Base-by-base conservation (phyloP, 2,797 vertebrate genomes). In the Urophycis tenuis region DNA sequence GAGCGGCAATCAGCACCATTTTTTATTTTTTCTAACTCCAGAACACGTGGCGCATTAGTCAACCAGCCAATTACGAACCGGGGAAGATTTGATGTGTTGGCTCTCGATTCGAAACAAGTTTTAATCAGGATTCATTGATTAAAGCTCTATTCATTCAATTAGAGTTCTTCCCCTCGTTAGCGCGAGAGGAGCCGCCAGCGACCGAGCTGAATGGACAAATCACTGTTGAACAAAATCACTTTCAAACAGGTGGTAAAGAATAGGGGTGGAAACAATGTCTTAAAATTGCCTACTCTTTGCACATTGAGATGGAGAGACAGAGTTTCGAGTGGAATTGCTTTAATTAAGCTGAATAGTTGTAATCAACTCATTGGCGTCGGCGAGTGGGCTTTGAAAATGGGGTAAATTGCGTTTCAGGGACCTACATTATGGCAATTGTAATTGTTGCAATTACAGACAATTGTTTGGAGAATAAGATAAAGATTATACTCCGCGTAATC, bases 91-190 rank as follows among this genome's bases (percentile, higher is more conserved):
- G 84, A 89, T 87, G 78, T 85, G 89, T 80, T 82, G 83, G 78
- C 81, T 88, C 87, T 89, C 89, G 85, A 87, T 82, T 87, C 85
- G 88, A 87, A 83, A 82, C 81, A 83, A 72, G 80, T 88, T 71
- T 88, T 89, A 91, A 90, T 92, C 90, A 90, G 88, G 76, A 90
- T 80, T 89, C 89, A 90, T 91, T 84, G 86, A 84, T 87, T 87
- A 86, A 77, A 77, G 78, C 81, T 76, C 82, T 76, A 90, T 80
- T 89, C 89, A 90, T 91, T 91, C 85, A 86, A 84, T 86, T 87
- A 86, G 78, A 78, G 78, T 80, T 77, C 82, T 78, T 79, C 76
- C 72, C 77, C 80, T 83, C 67, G 77, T 88, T 87, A 87, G 80
- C 29, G 36, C 73, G 22, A 76, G 79, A 60, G 53, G n/a, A 82